Evolutionary conservation across 2,888 invertebrate species (phyloP), one percentile per base, ranked within the genome.

Genomic region (Caenorhabditis panamensis): DNA sequence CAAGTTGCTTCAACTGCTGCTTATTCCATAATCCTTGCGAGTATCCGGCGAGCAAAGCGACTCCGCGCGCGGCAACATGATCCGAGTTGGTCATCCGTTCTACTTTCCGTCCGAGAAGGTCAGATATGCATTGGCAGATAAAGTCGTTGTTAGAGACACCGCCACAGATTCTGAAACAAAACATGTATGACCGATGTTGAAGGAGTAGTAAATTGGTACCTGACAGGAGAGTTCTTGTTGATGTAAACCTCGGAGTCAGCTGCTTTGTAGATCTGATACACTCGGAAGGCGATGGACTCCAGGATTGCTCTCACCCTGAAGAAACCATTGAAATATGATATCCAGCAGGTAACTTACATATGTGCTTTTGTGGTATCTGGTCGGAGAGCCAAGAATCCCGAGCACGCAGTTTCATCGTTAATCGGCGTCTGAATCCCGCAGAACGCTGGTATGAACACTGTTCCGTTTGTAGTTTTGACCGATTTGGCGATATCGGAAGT

Each of bases 61-160:
- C 95, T 0, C 98, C 98, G 69, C 95, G 92, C 44, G 95, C 94
- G 1, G 88, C 86, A 28, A 85, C 83, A 56, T 87, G 87, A 92
- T 97, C 96, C 0, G 94, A 92, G 81, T 94, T 94, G 0, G 92
- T 91, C 0, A 95, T 93, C 41, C 96, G 93, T 91, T 96, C 95
- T 4, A 97, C 94, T 0, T 92, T 91, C 66, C 95, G 91, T 0
- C 94, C 94, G 0, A 95, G 95, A 67, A 96, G 92, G 91, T 97
- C 95, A 0, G 96, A 94, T 84, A 97, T 93, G 75, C 95, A 92
- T 91, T 97, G 96, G 87, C 95, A 94, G 53, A 97, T 93, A 91
- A 97, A 97, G 92, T 96, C 94, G 91, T 96, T 97, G 82, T 94
- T 94, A 0, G 96, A 95, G n/a, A 97, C 96, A n/a, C 97, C 97